These are phyloP conservation scores for Drosophila punjabiensis DNA, from an alignment of 1,140 invertebrate genomes.

Conservation along the genomic window DNA sequence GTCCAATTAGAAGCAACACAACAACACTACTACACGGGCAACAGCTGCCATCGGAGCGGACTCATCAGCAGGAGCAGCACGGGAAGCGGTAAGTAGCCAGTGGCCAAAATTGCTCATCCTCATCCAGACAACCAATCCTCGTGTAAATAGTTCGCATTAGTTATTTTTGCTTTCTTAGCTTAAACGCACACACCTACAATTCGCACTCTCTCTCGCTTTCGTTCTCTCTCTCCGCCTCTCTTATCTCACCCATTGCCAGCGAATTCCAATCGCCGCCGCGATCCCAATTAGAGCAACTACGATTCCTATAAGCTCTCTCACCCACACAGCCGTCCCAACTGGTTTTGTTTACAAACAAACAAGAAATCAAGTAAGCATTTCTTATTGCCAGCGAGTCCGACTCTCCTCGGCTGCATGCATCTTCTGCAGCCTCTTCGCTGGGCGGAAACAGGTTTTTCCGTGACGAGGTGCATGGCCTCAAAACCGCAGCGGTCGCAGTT, in stretches of 20 bases:
- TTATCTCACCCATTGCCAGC: not conserved
- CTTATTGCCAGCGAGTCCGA: slow-evolving; percentile 32
- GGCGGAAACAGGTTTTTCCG: slow-evolving; percentile 59
- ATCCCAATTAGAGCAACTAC: slow-evolving; percentile 27
- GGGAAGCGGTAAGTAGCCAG: slow-evolving; percentile 65
- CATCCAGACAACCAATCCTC: not conserved
- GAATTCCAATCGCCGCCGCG: slow-evolving; percentile 28
- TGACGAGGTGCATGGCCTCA: slow-evolving; percentile 37
- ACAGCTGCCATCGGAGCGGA: slow-evolving; percentile 1
- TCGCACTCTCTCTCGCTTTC: slow-evolving; percentile 6
- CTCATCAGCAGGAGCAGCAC: slow-evolving; percentile 40
- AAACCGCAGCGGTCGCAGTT: slow-evolving; percentile 19
- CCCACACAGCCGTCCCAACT: slow-evolving; percentile 58
- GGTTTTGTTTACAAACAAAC: slow-evolving; percentile 80
- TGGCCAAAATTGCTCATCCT: not conserved
- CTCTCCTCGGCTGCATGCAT: slow-evolving; percentile 3
- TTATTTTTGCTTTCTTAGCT: slow-evolving; percentile 19
- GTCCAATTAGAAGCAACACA: slow-evolving; percentile 6
- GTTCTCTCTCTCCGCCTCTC: not conserved
- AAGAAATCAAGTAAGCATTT: slow-evolving; percentile 61
- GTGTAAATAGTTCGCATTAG: slow-evolving; percentile 29
- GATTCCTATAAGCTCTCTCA: slow-evolving; percentile 13
- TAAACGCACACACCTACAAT: slow-evolving; percentile 4
- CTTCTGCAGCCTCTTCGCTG: slow-evolving; percentile 24
- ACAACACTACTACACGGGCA: not conserved